phyloP scores from a whole-genome alignment of 2,888 invertebrate genomes.

The Arrhopalites spinosus region DNA sequence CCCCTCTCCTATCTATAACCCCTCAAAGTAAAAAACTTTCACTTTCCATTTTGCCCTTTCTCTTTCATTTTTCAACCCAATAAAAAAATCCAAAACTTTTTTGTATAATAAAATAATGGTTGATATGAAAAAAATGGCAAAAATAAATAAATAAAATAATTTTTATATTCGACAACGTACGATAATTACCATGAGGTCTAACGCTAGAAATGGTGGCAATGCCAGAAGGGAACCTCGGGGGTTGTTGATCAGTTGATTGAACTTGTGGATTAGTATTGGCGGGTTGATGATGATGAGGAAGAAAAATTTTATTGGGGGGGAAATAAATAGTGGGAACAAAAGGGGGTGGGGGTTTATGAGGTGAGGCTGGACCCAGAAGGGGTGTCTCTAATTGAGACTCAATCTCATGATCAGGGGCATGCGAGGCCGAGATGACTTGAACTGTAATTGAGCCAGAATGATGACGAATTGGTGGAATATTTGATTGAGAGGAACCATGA shows the following conservation, averaged over 20 bases:
- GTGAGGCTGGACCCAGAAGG: constrained; percentile 59
- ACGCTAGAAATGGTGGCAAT: constrained; percentile 56
- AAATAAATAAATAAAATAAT: too few relatives aligned
- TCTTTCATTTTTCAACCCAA: neutral
- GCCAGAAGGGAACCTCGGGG: constrained; percentile 34
- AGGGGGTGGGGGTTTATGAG: constrained; percentile 44
- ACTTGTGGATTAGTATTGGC: neutral
- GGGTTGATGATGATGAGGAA: constrained; percentile 11
- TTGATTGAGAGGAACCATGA: constrained; percentile 49
- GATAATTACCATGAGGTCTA: constrained; percentile 48
- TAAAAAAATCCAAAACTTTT: too few relatives aligned
- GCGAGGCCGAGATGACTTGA: constrained; percentile 67
- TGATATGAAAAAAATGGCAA: too few relatives aligned
- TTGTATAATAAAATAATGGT: too few relatives aligned
- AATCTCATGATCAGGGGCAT: constrained; percentile 65
- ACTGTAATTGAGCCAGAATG: constrained; percentile 62
- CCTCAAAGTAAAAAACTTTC: neutral
- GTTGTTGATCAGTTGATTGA: constrained; percentile 28
- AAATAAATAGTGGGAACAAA: constrained; percentile 46
- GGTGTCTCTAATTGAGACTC: constrained; percentile 68
- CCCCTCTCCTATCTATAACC: constrained; percentile 3
- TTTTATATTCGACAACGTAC: too few relatives aligned
- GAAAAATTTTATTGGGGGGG: constrained; percentile 24
- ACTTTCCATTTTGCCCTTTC: neutral
- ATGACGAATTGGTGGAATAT: neutral